These are phyloP conservation scores for Atta texana DNA, from an alignment of 1,140 invertebrate genomes.

Conservation along the genomic window DNA sequence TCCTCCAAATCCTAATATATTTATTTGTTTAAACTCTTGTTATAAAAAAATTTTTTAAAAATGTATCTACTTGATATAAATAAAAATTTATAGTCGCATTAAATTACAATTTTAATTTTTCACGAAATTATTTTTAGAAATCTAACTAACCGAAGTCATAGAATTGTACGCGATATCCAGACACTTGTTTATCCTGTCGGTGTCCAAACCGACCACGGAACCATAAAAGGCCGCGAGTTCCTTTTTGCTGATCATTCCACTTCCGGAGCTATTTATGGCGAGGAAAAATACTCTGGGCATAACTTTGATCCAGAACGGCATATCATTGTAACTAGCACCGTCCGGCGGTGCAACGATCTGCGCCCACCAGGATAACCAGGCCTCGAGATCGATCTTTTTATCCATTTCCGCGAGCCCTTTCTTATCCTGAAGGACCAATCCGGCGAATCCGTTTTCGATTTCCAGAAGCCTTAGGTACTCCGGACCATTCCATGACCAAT, in stretches of 20 bases:
- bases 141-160: constrained; percentile 89
- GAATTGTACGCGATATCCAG: constrained; percentile 89
- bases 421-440: constrained; percentile 61
- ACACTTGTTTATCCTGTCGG: constrained; percentile 88
- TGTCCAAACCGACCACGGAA: constrained; percentile 89
- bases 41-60: not conserved
- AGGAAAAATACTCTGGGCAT: constrained; percentile 91
- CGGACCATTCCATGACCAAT: constrained; percentile 90
- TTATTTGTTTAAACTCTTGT: not conserved
- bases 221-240: constrained; percentile 90
- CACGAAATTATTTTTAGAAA: constrained; percentile 4
- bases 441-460: constrained; percentile 83
- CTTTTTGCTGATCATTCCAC: constrained; percentile 88
- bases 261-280: constrained; percentile 89
- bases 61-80: not conserved
- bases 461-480: constrained; percentile 90
- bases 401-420: not conserved
- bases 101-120: not conserved
- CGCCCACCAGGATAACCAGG: constrained; percentile 90
- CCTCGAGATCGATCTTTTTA: constrained; percentile 81
- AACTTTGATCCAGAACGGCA: constrained; percentile 91
- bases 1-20: not conserved
- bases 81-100: not conserved
- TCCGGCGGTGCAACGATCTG: constrained; percentile 84
- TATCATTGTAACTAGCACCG: constrained; percentile 87